Evolutionary conservation across 2,888 invertebrate genomes (phyloP).

Genomic region (Tolmerus cingulatus): DNA sequence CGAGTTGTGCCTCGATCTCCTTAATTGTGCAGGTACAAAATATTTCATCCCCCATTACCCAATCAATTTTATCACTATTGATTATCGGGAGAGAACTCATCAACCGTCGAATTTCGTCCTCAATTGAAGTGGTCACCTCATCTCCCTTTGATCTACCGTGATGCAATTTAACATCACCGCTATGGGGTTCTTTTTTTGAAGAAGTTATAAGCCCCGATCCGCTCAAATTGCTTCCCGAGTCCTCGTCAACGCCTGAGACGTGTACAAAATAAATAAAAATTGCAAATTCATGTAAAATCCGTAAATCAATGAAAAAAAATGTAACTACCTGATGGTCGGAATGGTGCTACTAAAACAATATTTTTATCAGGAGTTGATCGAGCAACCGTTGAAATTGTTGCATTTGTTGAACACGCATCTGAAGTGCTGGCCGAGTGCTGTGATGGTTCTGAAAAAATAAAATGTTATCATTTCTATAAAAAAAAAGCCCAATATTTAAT

Average conservation of each 20-base stretch:
- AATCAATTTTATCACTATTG: conserved; percentile 47
- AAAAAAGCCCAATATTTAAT: neutral
- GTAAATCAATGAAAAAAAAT: no score
- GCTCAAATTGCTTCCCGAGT: neutral
- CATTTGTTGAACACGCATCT: conserved; percentile 55
- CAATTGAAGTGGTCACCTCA: conserved; percentile 45
- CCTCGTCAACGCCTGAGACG: neutral
- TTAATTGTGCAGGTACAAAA: conserved; percentile 52
- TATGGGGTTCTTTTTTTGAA: neutral
- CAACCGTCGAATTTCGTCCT: conserved; percentile 52
- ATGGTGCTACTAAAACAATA: neutral
- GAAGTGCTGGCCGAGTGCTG: conserved; percentile 56
- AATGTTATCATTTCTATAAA: neutral
- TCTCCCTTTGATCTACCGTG: neutral
- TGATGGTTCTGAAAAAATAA: conserved; percentile 54
- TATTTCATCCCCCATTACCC: conserved; percentile 45
- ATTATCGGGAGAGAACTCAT: conserved; percentile 50
- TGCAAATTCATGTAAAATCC: no score
- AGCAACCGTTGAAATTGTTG: conserved; percentile 52
- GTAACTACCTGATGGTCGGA: neutral
- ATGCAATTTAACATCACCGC: neutral
- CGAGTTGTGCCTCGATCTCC: conserved; percentile 43
- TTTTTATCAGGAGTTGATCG: conserved; percentile 52
- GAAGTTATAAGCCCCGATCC: neutral
- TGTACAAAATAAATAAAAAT: neutral